Percentiles rank a stretch among this genome's conserved stretches.
phyloP scores from a whole-genome alignment of 2,113 vertebrate species.

The Ammodramus savannarum region DNA sequence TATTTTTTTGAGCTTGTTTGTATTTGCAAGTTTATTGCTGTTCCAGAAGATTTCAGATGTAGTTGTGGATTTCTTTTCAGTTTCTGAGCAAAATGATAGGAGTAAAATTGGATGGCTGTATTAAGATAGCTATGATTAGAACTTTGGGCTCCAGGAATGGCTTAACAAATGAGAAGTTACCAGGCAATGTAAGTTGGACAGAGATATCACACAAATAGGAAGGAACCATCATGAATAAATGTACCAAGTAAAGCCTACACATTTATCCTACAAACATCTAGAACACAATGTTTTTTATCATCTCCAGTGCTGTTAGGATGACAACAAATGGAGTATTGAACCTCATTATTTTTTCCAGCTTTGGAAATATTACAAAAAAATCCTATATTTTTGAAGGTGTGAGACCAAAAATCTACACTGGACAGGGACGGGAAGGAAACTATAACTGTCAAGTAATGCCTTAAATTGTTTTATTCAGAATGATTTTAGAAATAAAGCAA shows the following conservation, averaged over 20 bases:
- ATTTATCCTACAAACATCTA: neutral
- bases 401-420: neutral
- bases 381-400: rapidly evolving
- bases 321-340: neutral
- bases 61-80: neutral
- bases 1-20: neutral
- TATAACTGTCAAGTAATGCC: neutral
- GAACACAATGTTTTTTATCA: neutral
- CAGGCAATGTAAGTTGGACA: neutral
- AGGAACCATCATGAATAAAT: neutral
- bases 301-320: neutral
- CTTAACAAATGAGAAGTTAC: neutral
- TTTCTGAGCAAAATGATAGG: neutral
- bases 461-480: neutral
- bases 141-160: neutral
- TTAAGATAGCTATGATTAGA: neutral
- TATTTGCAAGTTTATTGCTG: neutral
- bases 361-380: neutral
- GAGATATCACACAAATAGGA: neutral
- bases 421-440: neutral
- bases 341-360: neutral
- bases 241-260: neutral
- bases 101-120: neutral
- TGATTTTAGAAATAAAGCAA: neutral
- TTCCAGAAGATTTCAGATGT: neutral